A percentile compares a stretch with the other conserved stretches of the same genome.
Evolutionary conservation across 2,113 vertebrate genomes (phyloP).

Genomic region (Sceloporus tristichus): DNA sequence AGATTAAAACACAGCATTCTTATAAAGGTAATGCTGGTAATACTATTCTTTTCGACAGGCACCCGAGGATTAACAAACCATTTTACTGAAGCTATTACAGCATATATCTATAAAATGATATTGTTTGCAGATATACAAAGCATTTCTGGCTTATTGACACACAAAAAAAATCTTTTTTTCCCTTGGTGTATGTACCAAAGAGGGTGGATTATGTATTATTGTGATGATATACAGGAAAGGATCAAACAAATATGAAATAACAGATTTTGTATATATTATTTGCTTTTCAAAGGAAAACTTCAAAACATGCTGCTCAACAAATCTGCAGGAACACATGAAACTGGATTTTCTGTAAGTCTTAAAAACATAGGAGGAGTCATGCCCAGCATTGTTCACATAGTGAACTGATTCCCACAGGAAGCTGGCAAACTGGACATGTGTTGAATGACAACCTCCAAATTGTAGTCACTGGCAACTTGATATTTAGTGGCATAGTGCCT

Average conservation of each 20-base stretch:
- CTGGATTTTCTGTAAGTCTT: no score
- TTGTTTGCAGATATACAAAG: background rate
- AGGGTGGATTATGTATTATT: background rate
- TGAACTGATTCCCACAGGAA: background rate
- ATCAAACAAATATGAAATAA: background rate
- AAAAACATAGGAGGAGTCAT: no score
- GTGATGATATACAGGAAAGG: background rate
- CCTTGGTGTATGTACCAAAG: background rate
- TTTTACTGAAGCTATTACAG: background rate
- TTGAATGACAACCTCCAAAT: background rate
- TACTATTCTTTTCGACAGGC: background rate
- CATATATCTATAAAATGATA: background rate
- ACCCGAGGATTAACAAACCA: background rate
- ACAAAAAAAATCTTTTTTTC: no score
- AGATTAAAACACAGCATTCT: background rate
- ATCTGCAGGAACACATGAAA: no score
- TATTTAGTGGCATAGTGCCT: background rate
- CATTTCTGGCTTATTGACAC: background rate
- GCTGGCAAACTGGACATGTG: background rate
- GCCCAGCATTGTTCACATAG: no score
- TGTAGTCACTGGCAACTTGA: background rate
- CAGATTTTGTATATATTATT: background rate
- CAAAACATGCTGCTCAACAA: no score
- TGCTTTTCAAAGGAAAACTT: no score
- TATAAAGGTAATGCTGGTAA: background rate